Percentiles rank a stretch among this genome's conserved stretches.
Conservation (phyloP, 2,113 vertebrate genomes). For the Synchiropus splendidus region DNA sequence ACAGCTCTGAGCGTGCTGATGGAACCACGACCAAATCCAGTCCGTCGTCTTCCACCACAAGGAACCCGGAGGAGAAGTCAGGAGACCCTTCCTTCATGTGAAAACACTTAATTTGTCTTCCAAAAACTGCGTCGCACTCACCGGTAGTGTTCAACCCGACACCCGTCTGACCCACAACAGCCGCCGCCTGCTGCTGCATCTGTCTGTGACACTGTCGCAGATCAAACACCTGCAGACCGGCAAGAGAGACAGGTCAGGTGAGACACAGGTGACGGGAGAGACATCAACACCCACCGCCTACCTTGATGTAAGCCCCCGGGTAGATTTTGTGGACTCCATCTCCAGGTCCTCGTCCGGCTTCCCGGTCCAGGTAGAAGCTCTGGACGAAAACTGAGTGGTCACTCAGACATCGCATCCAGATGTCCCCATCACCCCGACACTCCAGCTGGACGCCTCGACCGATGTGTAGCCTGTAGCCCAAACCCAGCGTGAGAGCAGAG, state of each 20-base stretch:
- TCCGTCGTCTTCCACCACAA: too few species aligned
- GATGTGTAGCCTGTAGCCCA: conserved; percentile 61
- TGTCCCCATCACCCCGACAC: conserved; percentile 68
- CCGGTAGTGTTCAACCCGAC: conserved; percentile 63
- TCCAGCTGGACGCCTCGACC: conserved; percentile 68
- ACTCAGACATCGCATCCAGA: conserved; percentile 74
- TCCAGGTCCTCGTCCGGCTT: conserved; percentile 72
- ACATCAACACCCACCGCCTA: neutral
- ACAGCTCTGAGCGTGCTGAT: too few species aligned
- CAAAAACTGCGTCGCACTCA: too few species aligned
- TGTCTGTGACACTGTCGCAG: conserved; percentile 76
- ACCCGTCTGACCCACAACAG: conserved; percentile 51
- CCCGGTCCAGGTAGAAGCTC: conserved; percentile 72
- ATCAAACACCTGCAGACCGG: conserved; percentile 69
- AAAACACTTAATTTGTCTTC: too few species aligned
- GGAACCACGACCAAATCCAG: too few species aligned
- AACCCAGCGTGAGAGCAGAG: too few species aligned
- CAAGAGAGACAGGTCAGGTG: neutral
- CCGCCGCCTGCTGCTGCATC: conserved; percentile 75
- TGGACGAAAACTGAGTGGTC: conserved; percentile 73
- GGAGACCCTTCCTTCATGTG: too few species aligned
- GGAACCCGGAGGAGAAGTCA: too few species aligned
- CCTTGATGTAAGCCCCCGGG: conserved; percentile 62
- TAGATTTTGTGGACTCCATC: conserved; percentile 78
- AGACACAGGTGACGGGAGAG: conserved; percentile 2